Percentiles rank a stretch among this genome's conserved stretches.
phyloP scores from a whole-genome alignment of 2,888 invertebrate genomes.

The Tipula unca region DNA sequence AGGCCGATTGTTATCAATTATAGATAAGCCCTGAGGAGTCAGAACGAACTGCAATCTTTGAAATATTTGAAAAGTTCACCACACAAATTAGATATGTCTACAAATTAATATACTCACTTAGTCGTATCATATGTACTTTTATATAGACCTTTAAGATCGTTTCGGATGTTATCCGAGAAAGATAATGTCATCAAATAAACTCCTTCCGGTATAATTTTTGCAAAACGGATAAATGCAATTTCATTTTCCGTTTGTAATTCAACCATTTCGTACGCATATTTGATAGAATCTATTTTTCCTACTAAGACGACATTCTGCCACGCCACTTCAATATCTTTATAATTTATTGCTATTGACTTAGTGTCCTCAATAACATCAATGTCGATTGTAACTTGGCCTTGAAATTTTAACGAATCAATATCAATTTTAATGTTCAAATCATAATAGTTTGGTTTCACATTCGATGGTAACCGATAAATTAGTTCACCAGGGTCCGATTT shows the following conservation, averaged over 20 bases:
- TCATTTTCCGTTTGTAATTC: not conserved
- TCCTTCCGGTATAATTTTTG: not conserved
- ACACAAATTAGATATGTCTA: not conserved
- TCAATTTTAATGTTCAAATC: constrained; percentile 21
- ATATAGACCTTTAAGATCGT: not conserved
- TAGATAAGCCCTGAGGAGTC: too few relatives aligned
- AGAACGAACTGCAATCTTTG: not conserved
- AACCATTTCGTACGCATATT: not conserved
- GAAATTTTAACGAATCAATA: not conserved
- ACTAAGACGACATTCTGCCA: not conserved
- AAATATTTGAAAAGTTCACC: not conserved
- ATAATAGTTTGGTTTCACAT: constrained; percentile 18
- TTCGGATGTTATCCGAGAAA: not conserved
- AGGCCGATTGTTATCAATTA: not conserved
- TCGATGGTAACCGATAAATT: not conserved
- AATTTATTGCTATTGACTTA: constrained; percentile 14
- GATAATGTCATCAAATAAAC: not conserved
- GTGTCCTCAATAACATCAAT: not conserved
- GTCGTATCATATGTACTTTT: not conserved
- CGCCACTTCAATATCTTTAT: constrained; percentile 14
- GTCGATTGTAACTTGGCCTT: constrained; percentile 19
- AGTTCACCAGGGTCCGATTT: not conserved
- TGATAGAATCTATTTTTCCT: not conserved
- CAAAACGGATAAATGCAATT: not conserved
- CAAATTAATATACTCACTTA: not conserved